Conservation (phyloP, 92 coral and sea anemone species). For the Virgularia gustaviana region DNA sequence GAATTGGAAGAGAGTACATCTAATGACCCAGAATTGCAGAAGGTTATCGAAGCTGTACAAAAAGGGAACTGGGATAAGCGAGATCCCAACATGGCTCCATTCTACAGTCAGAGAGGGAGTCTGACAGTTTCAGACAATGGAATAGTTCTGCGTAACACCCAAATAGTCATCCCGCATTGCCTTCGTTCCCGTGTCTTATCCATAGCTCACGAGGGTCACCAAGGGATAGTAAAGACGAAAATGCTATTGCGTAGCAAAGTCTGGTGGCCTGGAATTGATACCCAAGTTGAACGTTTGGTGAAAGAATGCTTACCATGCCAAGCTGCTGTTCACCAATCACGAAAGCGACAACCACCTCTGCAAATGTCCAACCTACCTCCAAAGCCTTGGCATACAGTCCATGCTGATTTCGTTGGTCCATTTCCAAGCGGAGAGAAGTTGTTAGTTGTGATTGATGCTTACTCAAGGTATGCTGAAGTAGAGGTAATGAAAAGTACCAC, state of each 20-base stretch:
- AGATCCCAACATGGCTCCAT: background rate
- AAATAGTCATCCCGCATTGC: conserved; percentile 1
- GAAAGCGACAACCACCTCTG: background rate
- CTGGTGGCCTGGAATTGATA: background rate
- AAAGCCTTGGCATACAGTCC: conserved; percentile 29
- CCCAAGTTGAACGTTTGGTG: background rate
- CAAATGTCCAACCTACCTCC: conserved; percentile 10
- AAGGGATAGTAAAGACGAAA: background rate
- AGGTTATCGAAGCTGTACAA: background rate
- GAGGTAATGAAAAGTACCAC: conserved; percentile 17
- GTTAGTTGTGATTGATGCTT: conserved; percentile 32
- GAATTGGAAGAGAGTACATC: background rate
- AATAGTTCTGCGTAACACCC: background rate
- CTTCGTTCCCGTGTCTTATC: background rate
- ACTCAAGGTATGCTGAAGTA: conserved; percentile 20
- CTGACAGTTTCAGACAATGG: background rate
- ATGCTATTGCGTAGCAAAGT: background rate
- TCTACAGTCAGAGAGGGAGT: background rate
- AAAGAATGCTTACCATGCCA: conserved; percentile 9
- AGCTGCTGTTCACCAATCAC: background rate
- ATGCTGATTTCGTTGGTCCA: conserved; percentile 31
- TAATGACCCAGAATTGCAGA: conserved; percentile 1
- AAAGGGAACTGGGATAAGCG: background rate
- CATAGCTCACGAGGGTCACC: conserved; percentile 3
- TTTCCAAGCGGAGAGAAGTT: conserved; percentile 31